Evolutionary conservation across 2,888 invertebrate genomes (phyloP).

Genomic region (Argyresthia albistria): DNA sequence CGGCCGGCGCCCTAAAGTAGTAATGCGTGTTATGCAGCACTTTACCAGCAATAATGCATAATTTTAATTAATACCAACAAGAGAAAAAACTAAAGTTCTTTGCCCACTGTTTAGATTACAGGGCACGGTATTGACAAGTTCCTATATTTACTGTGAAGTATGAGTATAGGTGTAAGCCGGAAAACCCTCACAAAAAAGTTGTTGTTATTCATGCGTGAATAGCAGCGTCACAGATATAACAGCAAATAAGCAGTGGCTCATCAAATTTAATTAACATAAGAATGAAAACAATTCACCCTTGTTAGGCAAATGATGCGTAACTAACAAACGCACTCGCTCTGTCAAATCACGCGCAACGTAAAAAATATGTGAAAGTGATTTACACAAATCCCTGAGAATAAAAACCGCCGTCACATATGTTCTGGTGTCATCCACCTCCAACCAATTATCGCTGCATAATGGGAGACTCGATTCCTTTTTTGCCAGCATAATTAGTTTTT

Average conservation of each 20-base stretch:
- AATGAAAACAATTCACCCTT: slow-evolving; percentile 6
- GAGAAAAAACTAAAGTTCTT: too few relatives aligned
- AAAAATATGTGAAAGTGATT: slow-evolving; percentile 46
- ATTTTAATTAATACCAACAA: too few relatives aligned
- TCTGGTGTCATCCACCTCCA: slow-evolving; percentile 42
- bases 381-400: slow-evolving; percentile 18
- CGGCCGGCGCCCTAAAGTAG: too few relatives aligned
- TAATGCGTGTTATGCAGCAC: too few relatives aligned
- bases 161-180: too few relatives aligned
- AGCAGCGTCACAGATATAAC: not conserved
- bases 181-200: too few relatives aligned
- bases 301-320: slow-evolving; percentile 31
- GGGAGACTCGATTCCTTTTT: slow-evolving; percentile 31
- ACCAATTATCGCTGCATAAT: slow-evolving; percentile 61
- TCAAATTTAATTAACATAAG: not conserved
- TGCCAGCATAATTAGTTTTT: slow-evolving; percentile 44
- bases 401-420: slow-evolving; percentile 1
- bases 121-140: too few relatives aligned
- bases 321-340: slow-evolving; percentile 27
- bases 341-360: slow-evolving; percentile 24
- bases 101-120: too few relatives aligned
- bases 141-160: too few relatives aligned
- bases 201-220: too few relatives aligned
- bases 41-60: too few relatives aligned
- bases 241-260: not conserved